Evolutionary conservation across 2,113 vertebrate species (phyloP).

Genomic region (Rana temporaria): DNA sequence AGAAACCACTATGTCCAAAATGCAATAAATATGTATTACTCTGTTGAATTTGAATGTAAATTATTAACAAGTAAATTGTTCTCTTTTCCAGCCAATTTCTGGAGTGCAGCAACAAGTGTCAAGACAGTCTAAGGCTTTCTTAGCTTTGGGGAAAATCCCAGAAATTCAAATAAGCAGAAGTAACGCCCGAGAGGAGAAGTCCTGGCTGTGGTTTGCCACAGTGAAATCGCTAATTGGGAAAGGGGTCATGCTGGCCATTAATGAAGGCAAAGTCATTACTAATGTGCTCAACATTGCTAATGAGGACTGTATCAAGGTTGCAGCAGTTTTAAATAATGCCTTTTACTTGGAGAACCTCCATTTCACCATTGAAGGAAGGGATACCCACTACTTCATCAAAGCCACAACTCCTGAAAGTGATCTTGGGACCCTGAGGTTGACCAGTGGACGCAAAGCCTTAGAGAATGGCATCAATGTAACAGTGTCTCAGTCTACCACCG

Average conservation of each 20-base stretch:
- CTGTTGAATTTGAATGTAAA: conserved; percentile 1
- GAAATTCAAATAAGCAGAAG: conserved; percentile 85
- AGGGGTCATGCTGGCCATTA: conserved; percentile 95
- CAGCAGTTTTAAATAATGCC: conserved; percentile 93
- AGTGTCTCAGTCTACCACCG: conserved; percentile 94
- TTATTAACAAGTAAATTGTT: conserved; percentile 46
- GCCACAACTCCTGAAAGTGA: conserved; percentile 89
- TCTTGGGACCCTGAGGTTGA: conserved; percentile 90
- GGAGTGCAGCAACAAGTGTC: conserved; percentile 96
- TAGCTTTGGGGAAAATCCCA: conserved; percentile 91
- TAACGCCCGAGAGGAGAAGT: conserved; percentile 79
- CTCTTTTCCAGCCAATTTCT: conserved; percentile 87
- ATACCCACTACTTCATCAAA: conserved; percentile 98
- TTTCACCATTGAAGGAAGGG: conserved; percentile 91
- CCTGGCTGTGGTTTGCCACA: conserved; percentile 96
- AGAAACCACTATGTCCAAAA: conserved; percentile 33
- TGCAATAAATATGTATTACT: conserved; percentile 18
- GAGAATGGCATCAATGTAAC: conserved; percentile 97
- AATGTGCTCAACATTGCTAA: conserved; percentile 93
- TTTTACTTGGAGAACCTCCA: conserved; percentile 96
- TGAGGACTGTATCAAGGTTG: conserved; percentile 97
- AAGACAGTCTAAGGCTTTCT: conserved; percentile 90
- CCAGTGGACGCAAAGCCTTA: conserved; percentile 90
- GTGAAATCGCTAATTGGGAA: conserved; percentile 93
- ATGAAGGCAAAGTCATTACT: conserved; percentile 92